Evolutionary conservation across 2,888 invertebrate species (phyloP), one percentile per base, ranked within the genome.

Genomic region (Pedicia rivosa): DNA sequence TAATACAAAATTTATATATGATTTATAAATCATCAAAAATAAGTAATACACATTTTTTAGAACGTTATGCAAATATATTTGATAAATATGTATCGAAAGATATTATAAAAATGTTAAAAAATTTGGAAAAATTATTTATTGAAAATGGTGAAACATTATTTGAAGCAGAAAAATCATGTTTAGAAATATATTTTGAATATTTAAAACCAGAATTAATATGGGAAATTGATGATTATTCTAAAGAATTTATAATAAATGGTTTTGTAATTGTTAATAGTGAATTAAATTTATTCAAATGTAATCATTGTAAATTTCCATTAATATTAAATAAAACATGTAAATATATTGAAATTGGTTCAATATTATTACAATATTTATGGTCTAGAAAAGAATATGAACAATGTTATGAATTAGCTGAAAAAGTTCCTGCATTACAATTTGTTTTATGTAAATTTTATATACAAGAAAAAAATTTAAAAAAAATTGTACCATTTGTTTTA

Each of bases 181-280:
- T 51, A 40, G 56, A 57, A 35, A 57, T 61, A 57, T 61, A 60
- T 41, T 60, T 61, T 34, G 54, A 61, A 42, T 61, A 61, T 47
- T 46, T 61, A 32, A 60, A 60, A 40, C 53, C 56, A 10, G 60
- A 62, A 39, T 50, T 62, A 7, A 56, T 60, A 24, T 61, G 58
- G 57, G 59, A 61, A 43, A 52, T 61, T 46, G 60, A 60, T 30
- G 57, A 61, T 29, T 46, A 48, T 14, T 54, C 59, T 7, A 47
- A 56, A 12, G 57, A 62, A 29, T 60, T 54, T 38, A 59, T 61
- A 36, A 51, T 57, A 3, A 45, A 44, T n/a, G 58, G 57, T 4
- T 57, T 61, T 39, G 47, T 55, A 3, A 42, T 50, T 4, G 43
- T 61, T 0, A 62, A 59, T 42, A 20, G 27, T 5, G 12, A 7